phyloP scores from a whole-genome alignment of 2,888 invertebrate species.

The Drosophila prolongata region DNA sequence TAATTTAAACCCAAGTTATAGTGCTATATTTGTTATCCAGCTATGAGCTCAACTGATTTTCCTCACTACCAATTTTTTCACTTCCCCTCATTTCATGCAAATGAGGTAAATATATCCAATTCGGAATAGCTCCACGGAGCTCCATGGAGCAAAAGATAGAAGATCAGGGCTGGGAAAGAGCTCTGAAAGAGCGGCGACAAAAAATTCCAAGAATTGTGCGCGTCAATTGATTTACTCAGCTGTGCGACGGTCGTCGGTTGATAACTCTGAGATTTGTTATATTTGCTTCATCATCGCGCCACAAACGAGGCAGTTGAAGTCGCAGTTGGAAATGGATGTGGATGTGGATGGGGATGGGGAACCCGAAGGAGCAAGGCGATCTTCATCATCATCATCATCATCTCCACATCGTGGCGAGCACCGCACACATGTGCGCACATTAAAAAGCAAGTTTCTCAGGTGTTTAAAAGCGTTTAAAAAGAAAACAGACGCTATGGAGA shows the following conservation, averaged over 20 bases:
- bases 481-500: constrained; percentile 66
- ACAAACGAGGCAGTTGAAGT: constrained; percentile 64
- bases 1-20: not conserved
- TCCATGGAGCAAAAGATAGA: constrained; percentile 11
- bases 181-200: constrained; percentile 32
- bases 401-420: constrained; percentile 39
- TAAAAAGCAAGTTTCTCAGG: constrained; percentile 81
- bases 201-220: constrained; percentile 83
- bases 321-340: constrained; percentile 13
- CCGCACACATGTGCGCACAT: constrained; percentile 77
- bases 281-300: constrained; percentile 75
- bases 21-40: not conserved
- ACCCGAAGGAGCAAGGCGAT: constrained; percentile 27
- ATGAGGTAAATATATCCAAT: constrained; percentile 33
- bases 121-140: constrained; percentile 15
- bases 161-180: constrained; percentile 13
- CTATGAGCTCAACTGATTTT: not conserved
- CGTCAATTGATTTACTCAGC: constrained; percentile 85
- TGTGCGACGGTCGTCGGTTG: constrained; percentile 77
- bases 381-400: constrained; percentile 28
- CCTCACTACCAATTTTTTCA: not conserved
- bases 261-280: constrained; percentile 79
- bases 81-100: constrained; percentile 21
- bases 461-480: constrained; percentile 80
- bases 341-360: constrained; percentile 8